Base-by-base conservation (phyloP, 37 sponge, comb jelly and placozoan species). In the Axinella damicornis region DNA sequence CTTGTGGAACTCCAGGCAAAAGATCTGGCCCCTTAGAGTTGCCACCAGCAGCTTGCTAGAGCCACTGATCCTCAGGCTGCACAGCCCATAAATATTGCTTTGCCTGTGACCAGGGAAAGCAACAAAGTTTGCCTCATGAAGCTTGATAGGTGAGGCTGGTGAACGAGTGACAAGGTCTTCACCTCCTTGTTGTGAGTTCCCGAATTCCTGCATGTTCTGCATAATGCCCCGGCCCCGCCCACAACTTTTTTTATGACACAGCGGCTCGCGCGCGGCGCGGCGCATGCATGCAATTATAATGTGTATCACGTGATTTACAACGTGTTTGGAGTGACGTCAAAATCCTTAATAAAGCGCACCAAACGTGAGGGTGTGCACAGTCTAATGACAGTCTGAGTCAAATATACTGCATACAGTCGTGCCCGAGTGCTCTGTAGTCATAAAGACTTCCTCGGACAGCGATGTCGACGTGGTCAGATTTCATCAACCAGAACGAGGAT, bases 401-500 rank as follows among this genome's bases (percentile, higher is more conserved):
- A n/a, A n/a, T n/a, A n/a, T n/a, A n/a, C n/a, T n/a, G n/a, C n/a
- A n/a, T n/a, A n/a, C n/a, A n/a, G n/a, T n/a, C n/a, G n/a, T n/a
- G n/a, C n/a, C n/a, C n/a, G n/a, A n/a, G n/a, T n/a, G n/a, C 9
- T 46, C 46, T 46, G 9, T 9, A 12, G 9, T 46, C 46, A 46
- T 46, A 46, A 46, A 46, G 46, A 9, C 9, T 46, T 46, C 46
- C 46, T 46, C 46, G 4, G 46, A 46, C 46, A 9, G 46, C 9
- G 18, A 98, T 96, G 95, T 79, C 95, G 5, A 97, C 99, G 13
- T 96, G 90, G 81, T 77, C 81, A 41, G 99, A 99, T 37, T 99
- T 95, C 70, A 95, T 99, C 77, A 85, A 87, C 70, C 94, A 97
- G 64, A 97, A 95, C 64, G 99, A 99, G 65, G 95, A 97, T 36